Evolutionary conservation across 2,888 invertebrate genomes (phyloP), one percentile per base, ranked within the genome.

Genomic region (Sarcophaga carnaria): DNA sequence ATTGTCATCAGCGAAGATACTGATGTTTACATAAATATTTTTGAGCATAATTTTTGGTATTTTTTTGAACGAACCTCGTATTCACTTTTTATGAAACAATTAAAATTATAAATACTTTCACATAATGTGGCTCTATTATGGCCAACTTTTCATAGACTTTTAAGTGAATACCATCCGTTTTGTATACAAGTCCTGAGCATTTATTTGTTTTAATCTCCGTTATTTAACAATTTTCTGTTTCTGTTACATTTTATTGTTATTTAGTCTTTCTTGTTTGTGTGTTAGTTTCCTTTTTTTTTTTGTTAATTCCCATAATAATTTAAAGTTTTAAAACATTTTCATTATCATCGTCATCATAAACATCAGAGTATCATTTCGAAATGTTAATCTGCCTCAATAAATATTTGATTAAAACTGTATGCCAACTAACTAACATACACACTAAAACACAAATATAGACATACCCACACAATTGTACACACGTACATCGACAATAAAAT

Each of bases 361-460:
- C 54, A 54, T 54, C 4, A 54, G 37, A 37, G 59, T 27, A 66
- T 66, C 47, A 69, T 69, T 69, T 69, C 20, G 72, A 80, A 72
- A 67, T 60, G 37, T 60, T 20, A 60, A 67, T 74, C 66, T 14
- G 60, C 60, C 72, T 47, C 59, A 25, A 74, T 59, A 80, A 64
- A 74, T 72, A 72, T 80, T 66, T 74, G n/a, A 66, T 69, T 54
- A 14, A 17, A 54, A 54, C 17, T 54, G 54, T 54, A 54, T 54
- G 12, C 14, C 17, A 54, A 14, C 14, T 54, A 14, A 54, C 12
- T 54, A 14, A 54, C 12, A 54, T 17, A 3, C 54, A 54, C 17
- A 14, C 14, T 17, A 54, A 54, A 54, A 54, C 14, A 17, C 54
- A 14, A 12, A 54, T 14, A 14, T 54, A 54, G 54, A 14, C 17